A percentile compares a stretch with the other conserved stretches of the same genome.
These are phyloP conservation scores for Bujurquina vittata DNA, from an alignment of 2,113 vertebrate species.

Conservation along the genomic window DNA sequence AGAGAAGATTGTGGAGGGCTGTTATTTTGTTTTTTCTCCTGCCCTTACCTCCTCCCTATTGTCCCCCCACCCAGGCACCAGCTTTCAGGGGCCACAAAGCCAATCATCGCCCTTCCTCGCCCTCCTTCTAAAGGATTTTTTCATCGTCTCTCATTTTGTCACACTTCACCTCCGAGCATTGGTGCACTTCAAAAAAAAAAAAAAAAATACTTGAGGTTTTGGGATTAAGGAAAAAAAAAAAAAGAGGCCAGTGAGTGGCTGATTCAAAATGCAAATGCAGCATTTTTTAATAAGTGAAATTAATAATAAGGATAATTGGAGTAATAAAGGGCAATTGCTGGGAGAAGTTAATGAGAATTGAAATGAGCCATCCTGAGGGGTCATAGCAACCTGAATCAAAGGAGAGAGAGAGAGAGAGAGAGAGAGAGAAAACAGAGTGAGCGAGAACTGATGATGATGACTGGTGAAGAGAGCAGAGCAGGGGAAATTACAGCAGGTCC, in stretches of 20 bases:
- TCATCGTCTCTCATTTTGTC: constrained; percentile 54
- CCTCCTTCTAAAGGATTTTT: constrained; percentile 25
- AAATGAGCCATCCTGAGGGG: constrained; percentile 73
- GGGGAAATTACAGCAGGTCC: constrained; percentile 75
- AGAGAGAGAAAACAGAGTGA: neutral
- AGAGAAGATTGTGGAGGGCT: constrained; percentile 5
- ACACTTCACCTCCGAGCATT: constrained; percentile 54
- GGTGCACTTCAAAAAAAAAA: constrained; percentile 23
- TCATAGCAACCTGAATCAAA: constrained; percentile 67
- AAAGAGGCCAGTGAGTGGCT: constrained; percentile 27
- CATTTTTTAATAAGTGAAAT: constrained; percentile 76
- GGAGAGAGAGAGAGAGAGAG: constrained; percentile 6
- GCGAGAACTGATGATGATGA: constrained; percentile 50
- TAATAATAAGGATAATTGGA: constrained; percentile 75
- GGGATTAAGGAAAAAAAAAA: constrained; percentile 19
- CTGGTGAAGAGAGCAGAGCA: constrained; percentile 60
- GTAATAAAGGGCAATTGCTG: constrained; percentile 73
- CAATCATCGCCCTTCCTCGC: constrained; percentile 12
- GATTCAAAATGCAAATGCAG: constrained; percentile 75
- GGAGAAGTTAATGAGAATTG: constrained; percentile 72
- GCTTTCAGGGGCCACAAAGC: constrained; percentile 4
- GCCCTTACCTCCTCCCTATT: neutral
- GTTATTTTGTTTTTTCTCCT: constrained; percentile 4
- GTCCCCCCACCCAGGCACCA: neutral
- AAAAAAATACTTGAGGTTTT: constrained; percentile 12